These are phyloP conservation scores for Oscheius myriophilus DNA, from an alignment of 2,888 invertebrate genomes.

Conservation along the genomic window DNA sequence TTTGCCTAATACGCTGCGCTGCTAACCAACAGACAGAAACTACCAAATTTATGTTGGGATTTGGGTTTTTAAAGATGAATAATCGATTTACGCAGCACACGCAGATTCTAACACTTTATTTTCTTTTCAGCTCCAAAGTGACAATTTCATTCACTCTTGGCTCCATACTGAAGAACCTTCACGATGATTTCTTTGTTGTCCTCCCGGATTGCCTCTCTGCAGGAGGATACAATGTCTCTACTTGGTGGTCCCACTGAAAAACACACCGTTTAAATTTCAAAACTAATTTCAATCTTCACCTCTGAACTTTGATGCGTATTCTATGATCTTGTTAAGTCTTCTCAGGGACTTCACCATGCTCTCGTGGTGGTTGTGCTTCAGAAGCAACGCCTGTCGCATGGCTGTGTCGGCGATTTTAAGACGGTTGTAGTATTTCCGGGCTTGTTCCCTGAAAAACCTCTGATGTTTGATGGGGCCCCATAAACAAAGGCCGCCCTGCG, in stretches of 20 bases:
- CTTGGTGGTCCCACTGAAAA: constrained; percentile 59
- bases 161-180: constrained; percentile 53
- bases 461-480: too few relatives aligned
- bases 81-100: too few relatives aligned
- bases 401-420: constrained; percentile 50
- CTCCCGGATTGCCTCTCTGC: constrained; percentile 60
- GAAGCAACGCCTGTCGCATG: constrained; percentile 46
- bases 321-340: constrained; percentile 55
- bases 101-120: too few relatives aligned
- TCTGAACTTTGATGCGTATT: constrained; percentile 45
- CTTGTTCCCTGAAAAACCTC: constrained; percentile 34
- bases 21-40: too few relatives aligned
- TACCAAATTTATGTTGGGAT: too few relatives aligned
- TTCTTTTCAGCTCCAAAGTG: constrained; percentile 7
- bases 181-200: constrained; percentile 62
- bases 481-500: not conserved
- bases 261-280: not conserved
- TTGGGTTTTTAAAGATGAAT: too few relatives aligned
- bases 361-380: constrained; percentile 50
- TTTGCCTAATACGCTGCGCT: too few relatives aligned
- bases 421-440: constrained; percentile 51
- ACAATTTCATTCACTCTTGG: constrained; percentile 9
- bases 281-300: constrained; percentile 25
- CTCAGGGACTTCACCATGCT: constrained; percentile 48
- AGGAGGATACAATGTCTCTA: constrained; percentile 58